Conservation (phyloP, 2,888 invertebrate species). For the Diarsia mendica region DNA sequence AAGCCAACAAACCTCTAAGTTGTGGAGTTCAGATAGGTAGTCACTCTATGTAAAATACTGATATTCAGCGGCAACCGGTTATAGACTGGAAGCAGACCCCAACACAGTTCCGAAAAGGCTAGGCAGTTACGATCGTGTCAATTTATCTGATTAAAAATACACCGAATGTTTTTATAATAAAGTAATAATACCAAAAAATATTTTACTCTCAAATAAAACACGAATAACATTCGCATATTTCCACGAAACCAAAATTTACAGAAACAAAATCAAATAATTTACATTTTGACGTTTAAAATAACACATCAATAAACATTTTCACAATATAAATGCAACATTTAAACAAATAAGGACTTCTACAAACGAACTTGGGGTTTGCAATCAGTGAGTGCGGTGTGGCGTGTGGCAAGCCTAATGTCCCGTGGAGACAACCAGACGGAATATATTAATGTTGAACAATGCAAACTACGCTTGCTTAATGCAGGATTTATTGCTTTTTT, state of each 20-base stretch:
- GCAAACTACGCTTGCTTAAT: constrained; percentile 54
- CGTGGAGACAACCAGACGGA: constrained; percentile 70
- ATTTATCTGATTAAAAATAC: background rate
- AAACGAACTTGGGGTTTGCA: constrained; percentile 41
- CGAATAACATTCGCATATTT: constrained; percentile 1
- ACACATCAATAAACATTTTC: constrained; percentile 6
- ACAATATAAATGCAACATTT: constrained; percentile 14
- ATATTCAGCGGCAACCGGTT: too few species aligned
- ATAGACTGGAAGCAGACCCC: background rate
- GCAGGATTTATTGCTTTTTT: constrained; percentile 42
- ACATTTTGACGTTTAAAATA: constrained; percentile 22
- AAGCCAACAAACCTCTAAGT: too few species aligned
- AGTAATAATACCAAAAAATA: background rate
- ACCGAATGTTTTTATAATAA: background rate
- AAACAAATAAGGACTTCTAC: constrained; percentile 27
- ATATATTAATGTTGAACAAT: constrained; percentile 73
- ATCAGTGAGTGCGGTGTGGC: constrained; percentile 33
- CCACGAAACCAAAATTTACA: constrained; percentile 14
- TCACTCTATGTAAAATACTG: too few species aligned
- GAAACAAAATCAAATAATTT: constrained; percentile 4
- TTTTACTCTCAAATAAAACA: background rate
- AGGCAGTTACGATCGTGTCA: background rate
- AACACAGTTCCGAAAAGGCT: too few species aligned
- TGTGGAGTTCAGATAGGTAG: too few species aligned
- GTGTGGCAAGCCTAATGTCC: constrained; percentile 69